Evolutionary conservation across 2,797 vertebrate species (phyloP).

Genomic region (Lepilemur ruficaudatus): DNA sequence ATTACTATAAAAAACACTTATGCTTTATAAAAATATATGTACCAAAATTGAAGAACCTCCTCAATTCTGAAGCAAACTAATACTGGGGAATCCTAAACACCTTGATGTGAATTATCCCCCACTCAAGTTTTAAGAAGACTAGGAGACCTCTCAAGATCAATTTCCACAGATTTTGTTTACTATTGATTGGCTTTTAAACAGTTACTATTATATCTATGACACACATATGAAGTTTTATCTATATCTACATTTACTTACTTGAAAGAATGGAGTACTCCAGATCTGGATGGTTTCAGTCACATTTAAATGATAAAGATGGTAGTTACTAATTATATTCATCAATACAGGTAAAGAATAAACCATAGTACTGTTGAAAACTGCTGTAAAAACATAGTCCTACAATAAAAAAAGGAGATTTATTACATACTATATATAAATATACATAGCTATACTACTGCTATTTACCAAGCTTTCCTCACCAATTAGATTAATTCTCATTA

Average conservation of each 20-base stretch:
- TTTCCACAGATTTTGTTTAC: not conserved
- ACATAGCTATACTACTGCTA: not conserved
- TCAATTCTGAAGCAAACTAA: not conserved
- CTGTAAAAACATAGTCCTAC: slow-evolving; percentile 89
- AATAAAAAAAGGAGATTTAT: slow-evolving; percentile 53
- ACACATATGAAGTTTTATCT: not conserved
- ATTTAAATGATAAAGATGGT: slow-evolving; percentile 89
- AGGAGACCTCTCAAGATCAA: not conserved
- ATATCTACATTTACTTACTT: slow-evolving; percentile 86
- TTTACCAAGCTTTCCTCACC: not conserved
- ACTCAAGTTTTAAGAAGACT: not conserved
- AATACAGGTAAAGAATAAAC: slow-evolving; percentile 94
- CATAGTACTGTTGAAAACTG: slow-evolving; percentile 94
- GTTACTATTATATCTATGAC: not conserved
- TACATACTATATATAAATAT: not conserved
- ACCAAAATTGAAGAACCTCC: not conserved
- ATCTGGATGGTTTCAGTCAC: slow-evolving; percentile 90
- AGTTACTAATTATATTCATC: slow-evolving; percentile 94
- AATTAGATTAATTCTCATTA: not conserved
- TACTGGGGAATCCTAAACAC: not conserved
- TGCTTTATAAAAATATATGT: not conserved
- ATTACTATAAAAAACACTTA: not conserved
- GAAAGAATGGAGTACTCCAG: slow-evolving; percentile 95
- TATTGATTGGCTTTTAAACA: not conserved
- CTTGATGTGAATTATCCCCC: not conserved